These are phyloP conservation scores for Dyspetes luteomarginatus DNA, from an alignment of 2,888 invertebrate species.

Conservation along the genomic window DNA sequence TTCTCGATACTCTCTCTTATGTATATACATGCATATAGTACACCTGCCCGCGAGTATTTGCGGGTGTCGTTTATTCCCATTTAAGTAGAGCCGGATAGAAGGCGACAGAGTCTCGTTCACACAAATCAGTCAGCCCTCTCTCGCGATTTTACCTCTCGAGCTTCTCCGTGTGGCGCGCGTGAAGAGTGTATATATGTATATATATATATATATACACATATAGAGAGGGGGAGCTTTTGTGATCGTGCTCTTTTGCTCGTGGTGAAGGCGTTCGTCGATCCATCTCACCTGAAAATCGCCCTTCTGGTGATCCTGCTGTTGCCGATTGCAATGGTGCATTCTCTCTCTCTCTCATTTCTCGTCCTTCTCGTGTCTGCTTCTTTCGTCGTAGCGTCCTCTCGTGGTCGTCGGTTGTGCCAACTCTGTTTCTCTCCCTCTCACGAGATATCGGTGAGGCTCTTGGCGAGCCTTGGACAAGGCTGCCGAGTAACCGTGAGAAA, in stretches of 20 bases:
- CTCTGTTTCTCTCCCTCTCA: slow-evolving; percentile 35
- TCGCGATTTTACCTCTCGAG: slow-evolving; percentile 50
- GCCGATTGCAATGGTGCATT: slow-evolving; percentile 51
- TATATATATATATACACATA: neutral
- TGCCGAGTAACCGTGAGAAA: slow-evolving; percentile 71
- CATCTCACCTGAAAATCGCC: slow-evolving; percentile 79
- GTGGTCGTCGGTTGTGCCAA: slow-evolving; percentile 51
- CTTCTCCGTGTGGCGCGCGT: slow-evolving; percentile 28
- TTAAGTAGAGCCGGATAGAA: slow-evolving; percentile 78
- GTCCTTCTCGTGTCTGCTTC: slow-evolving; percentile 49
- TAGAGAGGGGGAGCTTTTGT: slow-evolving; percentile 43
- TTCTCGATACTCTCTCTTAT: slow-evolving; percentile 33
- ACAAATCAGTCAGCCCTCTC: slow-evolving; percentile 81
- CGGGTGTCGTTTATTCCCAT: slow-evolving; percentile 79
- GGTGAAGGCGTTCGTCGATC: slow-evolving; percentile 77
- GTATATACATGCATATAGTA: slow-evolving; percentile 22
- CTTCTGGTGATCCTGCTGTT: slow-evolving; percentile 68
- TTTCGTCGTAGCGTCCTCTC: slow-evolving; percentile 47
- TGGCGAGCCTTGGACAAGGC: slow-evolving; percentile 27
- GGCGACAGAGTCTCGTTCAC: slow-evolving; percentile 79
- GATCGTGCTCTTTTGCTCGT: slow-evolving; percentile 61
- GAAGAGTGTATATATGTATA: neutral
- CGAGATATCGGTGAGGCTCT: slow-evolving; percentile 49
- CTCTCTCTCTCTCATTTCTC: slow-evolving; percentile 51
- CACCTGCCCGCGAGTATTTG: slow-evolving; percentile 59